Conservation (phyloP, 2,113 vertebrate species). For the Rhea pennata region DNA sequence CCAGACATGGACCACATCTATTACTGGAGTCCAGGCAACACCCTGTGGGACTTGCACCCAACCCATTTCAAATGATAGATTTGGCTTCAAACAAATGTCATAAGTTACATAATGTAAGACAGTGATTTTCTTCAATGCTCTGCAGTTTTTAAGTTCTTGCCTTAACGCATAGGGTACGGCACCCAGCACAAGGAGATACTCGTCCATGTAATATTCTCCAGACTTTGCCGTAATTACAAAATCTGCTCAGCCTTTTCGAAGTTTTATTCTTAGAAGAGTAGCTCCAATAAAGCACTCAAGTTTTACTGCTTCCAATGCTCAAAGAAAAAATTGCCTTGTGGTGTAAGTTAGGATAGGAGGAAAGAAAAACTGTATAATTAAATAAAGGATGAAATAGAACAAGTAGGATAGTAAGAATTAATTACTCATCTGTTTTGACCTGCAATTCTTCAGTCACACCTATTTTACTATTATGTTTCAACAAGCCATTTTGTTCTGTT, state of each 20-base stretch:
- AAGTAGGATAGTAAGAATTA: slow-evolving; percentile 47
- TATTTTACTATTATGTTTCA: slow-evolving; percentile 55
- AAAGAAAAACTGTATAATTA: slow-evolving; percentile 63
- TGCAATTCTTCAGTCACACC: slow-evolving; percentile 15
- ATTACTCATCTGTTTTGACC: slow-evolving; percentile 58
- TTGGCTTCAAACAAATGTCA: neutral
- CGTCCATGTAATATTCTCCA: neutral
- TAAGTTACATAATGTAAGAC: neutral
- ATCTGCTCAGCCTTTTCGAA: slow-evolving; percentile 12
- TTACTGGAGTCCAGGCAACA: neutral
- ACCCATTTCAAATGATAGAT: neutral
- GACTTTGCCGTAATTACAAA: neutral
- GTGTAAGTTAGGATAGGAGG: slow-evolving; percentile 50
- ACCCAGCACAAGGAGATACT: neutral
- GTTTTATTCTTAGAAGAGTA: slow-evolving; percentile 29
- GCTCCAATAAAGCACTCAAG: neutral
- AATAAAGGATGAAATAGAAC: slow-evolving; percentile 49
- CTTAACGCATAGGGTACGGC: neutral
- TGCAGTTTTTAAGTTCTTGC: neutral
- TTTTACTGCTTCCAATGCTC: slow-evolving; percentile 21
- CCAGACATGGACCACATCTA: neutral
- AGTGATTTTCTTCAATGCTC: neutral
- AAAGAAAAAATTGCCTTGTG: neutral
- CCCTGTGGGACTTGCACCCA: neutral
- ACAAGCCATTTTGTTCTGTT: slow-evolving; percentile 66